A percentile compares a stretch with the other conserved stretches of the same genome.
Evolutionary conservation across 2,888 invertebrate genomes (phyloP).

Genomic region (Ypsolopha sequella): DNA sequence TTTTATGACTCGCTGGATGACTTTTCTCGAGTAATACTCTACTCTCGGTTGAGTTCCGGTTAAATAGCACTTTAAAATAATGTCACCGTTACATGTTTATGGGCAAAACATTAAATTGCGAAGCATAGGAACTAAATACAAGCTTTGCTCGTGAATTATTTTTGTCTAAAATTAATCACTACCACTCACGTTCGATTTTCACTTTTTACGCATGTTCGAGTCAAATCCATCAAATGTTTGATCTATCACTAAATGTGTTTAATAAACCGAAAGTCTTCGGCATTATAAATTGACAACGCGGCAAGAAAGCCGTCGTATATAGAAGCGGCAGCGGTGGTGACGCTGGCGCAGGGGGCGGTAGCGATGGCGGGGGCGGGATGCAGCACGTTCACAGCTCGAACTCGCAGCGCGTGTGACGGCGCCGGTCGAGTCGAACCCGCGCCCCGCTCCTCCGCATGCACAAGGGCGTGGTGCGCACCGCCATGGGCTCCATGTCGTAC

Average conservation of each 20-base stretch:
- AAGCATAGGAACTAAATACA: constrained; percentile 66
- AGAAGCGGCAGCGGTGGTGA: background rate
- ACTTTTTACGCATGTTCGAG: constrained; percentile 19
- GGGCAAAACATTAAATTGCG: constrained; percentile 19
- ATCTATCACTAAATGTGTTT: constrained; percentile 1
- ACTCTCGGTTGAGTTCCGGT: background rate
- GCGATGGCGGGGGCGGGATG: constrained; percentile 13
- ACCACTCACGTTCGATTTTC: constrained; percentile 20
- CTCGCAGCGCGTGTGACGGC: constrained; percentile 65
- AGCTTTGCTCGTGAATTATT: constrained; percentile 41
- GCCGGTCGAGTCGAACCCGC: constrained; percentile 54
- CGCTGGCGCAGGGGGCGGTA: constrained; percentile 9
- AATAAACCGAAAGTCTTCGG: constrained; percentile 19
- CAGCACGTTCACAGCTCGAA: constrained; percentile 48
- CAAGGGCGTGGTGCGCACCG: constrained; percentile 15
- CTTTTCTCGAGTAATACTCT: too few relatives aligned
- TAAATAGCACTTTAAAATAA: constrained; percentile 11
- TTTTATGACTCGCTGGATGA: too few relatives aligned
- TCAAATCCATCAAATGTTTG: background rate
- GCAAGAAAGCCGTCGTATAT: constrained; percentile 4
- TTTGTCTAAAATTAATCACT: constrained; percentile 9
- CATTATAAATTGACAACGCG: constrained; percentile 38
- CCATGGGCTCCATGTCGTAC: constrained; percentile 40
- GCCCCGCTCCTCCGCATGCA: constrained; percentile 31
- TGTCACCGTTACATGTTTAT: constrained; percentile 22